phyloP scores from a whole-genome alignment of 2,797 vertebrate genomes.

The Huso huso region DNA sequence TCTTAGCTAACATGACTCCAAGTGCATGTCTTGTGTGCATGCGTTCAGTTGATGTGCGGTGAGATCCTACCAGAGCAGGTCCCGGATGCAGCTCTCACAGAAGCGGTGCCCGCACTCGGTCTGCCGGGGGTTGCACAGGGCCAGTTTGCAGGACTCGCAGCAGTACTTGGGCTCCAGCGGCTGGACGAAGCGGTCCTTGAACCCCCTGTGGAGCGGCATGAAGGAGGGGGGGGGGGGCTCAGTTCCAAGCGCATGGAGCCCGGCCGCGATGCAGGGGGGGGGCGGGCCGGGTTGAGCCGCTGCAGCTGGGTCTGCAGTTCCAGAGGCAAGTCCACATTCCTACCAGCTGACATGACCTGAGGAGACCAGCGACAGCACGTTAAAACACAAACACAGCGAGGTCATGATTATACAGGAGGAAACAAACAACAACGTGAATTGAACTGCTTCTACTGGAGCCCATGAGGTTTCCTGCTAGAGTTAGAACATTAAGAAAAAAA shows the following conservation, averaged over 20 bases:
- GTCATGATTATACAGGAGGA: too few relatives aligned
- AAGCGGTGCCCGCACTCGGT: conserved; percentile 94
- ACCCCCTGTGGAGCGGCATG: conserved; percentile 79
- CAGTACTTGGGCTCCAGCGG: conserved; percentile 85
- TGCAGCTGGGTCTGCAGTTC: conserved; percentile 72
- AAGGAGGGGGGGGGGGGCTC: conserved; percentile 40
- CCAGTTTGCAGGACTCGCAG: conserved; percentile 85
- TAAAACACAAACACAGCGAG: background rate
- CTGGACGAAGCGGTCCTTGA: conserved; percentile 82
- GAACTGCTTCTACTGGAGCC: too few relatives aligned
- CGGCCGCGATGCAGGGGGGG: conserved; percentile 3
- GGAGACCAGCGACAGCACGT: conserved; percentile 21
- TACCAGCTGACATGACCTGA: conserved; percentile 82
- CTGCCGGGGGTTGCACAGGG: conserved; percentile 85
- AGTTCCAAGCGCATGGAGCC: conserved; percentile 54
- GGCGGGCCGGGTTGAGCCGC: conserved; percentile 51
- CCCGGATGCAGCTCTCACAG: conserved; percentile 83
- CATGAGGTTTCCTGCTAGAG: too few relatives aligned
- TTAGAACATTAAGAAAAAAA: too few relatives aligned
- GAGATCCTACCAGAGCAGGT: conserved; percentile 70
- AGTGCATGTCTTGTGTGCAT: too few relatives aligned
- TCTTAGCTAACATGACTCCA: too few relatives aligned
- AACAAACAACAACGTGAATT: too few relatives aligned
- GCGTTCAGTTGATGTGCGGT: background rate
- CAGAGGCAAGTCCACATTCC: conserved; percentile 68